Percentiles rank a stretch among this genome's conserved stretches.
These are phyloP conservation scores for Eleutherodactylus coqui DNA, from an alignment of 2,797 vertebrate species.

Conservation along the genomic window DNA sequence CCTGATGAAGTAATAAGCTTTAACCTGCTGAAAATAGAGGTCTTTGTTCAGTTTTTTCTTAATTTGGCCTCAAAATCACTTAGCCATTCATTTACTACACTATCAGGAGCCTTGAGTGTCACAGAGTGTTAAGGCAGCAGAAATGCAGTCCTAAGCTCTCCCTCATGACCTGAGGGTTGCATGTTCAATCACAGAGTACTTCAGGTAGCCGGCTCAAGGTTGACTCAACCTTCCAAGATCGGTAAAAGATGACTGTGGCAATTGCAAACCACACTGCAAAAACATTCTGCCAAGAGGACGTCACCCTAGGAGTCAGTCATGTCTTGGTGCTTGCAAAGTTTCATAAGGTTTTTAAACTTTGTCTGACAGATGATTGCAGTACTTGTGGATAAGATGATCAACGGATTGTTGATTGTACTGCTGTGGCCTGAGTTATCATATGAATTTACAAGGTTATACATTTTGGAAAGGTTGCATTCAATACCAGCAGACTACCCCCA, in stretches of 20 bases:
- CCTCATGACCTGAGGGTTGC: too few species aligned
- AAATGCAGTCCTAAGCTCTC: too few species aligned
- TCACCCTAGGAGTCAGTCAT: too few species aligned
- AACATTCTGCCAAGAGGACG: too few species aligned
- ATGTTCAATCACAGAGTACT: too few species aligned
- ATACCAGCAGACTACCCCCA: too few species aligned
- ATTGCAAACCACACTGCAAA: too few species aligned
- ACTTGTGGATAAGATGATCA: constrained; percentile 97
- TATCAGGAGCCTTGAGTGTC: too few species aligned
- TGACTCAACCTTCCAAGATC: too few species aligned
- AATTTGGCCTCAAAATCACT: constrained; percentile 95
- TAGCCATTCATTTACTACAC: constrained; percentile 97
- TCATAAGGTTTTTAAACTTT: constrained; percentile 94
- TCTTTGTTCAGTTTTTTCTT: constrained; percentile 95
- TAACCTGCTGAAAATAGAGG: constrained; percentile 96
- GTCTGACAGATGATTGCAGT: constrained; percentile 96
- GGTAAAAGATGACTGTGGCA: too few species aligned
- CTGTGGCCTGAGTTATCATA: constrained; percentile 94
- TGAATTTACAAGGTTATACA: constrained; percentile 98
- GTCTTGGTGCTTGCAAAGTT: constrained; percentile 86
- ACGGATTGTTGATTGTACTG: constrained; percentile 98
- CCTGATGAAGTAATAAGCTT: constrained; percentile 95
- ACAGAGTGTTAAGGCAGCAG: constrained; percentile 94
- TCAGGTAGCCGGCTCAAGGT: too few species aligned
- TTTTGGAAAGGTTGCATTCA: too few species aligned